phyloP scores from a whole-genome alignment of 2,113 vertebrate species.

The Etia nguti region DNA sequence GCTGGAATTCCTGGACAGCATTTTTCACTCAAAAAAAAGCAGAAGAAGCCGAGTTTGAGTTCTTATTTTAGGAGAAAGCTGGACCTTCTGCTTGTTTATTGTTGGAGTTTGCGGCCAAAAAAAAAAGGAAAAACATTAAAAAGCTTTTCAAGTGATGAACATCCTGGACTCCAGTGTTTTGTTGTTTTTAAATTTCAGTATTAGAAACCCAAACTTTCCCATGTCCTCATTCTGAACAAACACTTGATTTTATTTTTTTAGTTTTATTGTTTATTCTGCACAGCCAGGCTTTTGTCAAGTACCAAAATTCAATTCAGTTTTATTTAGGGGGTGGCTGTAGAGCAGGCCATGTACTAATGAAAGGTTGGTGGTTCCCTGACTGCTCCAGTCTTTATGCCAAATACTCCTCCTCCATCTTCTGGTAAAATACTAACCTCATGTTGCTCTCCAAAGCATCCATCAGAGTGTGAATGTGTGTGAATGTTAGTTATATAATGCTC shows the following conservation, averaged over 20 bases:
- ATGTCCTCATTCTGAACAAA: neutral
- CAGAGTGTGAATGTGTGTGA: neutral
- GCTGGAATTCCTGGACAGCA: constrained; percentile 1
- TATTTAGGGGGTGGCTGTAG: neutral
- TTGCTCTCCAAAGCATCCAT: neutral
- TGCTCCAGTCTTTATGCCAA: neutral
- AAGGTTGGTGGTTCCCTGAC: neutral
- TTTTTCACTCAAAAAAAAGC: neutral
- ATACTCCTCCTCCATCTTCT: neutral
- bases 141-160: neutral
- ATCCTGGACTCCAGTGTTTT: neutral
- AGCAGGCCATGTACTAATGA: neutral
- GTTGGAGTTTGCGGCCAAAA: neutral
- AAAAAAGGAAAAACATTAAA: neutral
- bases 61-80: neutral
- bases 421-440: neutral
- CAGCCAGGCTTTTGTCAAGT: neutral
- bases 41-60: neutral
- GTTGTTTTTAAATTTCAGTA: neutral
- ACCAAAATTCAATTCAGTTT: neutral
- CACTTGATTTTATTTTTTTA: neutral
- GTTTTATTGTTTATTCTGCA: neutral
- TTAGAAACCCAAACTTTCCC: neutral
- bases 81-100: neutral
- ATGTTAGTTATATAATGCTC: neutral